Conservation (phyloP, 2,888 invertebrate species). For the Matsumyia berberina region DNA sequence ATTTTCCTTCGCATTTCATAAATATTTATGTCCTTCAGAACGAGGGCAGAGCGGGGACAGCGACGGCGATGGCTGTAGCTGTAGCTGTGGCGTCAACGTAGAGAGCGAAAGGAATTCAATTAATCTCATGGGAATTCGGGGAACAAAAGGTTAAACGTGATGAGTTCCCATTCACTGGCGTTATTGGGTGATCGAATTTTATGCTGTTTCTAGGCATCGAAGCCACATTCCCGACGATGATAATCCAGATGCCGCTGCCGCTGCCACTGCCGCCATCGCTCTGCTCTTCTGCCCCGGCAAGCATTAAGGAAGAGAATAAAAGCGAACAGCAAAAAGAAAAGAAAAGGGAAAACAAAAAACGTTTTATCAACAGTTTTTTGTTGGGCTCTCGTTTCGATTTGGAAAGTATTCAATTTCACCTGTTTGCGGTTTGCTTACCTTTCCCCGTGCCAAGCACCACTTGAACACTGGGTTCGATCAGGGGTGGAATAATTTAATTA, state of each 20-base stretch:
- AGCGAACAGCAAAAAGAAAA: conserved; percentile 6
- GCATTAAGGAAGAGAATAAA: conserved; percentile 33
- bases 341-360: conserved; percentile 20
- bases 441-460: conserved; percentile 3
- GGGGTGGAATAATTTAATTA: conserved; percentile 8
- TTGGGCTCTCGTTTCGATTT: conserved; percentile 21
- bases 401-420: conserved; percentile 65
- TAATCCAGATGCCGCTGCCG: conserved; percentile 64
- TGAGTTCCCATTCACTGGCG: conserved; percentile 69
- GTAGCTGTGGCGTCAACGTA: background rate
- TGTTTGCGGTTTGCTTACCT: conserved; percentile 44
- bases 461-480: conserved; percentile 43
- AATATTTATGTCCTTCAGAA: conserved; percentile 70
- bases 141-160: conserved; percentile 76
- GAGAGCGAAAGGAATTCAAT: conserved; percentile 72
- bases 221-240: conserved; percentile 61
- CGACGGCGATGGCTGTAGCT: conserved; percentile 6
- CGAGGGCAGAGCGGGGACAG: conserved; percentile 25
- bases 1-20: conserved; percentile 71
- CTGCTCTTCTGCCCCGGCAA: conserved; percentile 26
- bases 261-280: conserved; percentile 24
- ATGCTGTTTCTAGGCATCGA: conserved; percentile 57
- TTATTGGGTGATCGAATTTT: conserved; percentile 75
- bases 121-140: conserved; percentile 73
- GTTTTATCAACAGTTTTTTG: conserved; percentile 52